phyloP scores from a whole-genome alignment of 1,140 invertebrate genomes.

The Lanistes nyassanus region DNA sequence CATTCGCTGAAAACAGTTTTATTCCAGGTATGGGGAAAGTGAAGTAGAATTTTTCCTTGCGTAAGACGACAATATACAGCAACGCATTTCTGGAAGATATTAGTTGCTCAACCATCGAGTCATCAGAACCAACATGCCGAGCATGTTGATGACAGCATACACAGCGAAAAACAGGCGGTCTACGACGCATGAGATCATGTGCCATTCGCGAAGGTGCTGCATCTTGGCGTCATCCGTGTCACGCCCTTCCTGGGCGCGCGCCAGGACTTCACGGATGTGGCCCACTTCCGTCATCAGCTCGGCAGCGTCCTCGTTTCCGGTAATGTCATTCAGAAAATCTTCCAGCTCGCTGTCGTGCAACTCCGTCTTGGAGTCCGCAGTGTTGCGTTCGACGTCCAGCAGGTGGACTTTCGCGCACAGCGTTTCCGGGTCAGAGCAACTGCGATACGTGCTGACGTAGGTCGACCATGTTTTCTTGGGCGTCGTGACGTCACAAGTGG shows the following conservation, averaged over 20 bases:
- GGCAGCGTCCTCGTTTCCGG: conserved; percentile 2
- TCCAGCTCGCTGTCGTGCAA: conserved; percentile 16
- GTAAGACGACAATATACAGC: no score
- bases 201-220: conserved; percentile 51
- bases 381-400: conserved; percentile 22
- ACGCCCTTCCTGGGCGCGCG: conserved; percentile 12
- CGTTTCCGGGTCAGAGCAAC: conserved; percentile 34
- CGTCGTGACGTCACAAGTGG: conserved; percentile 25
- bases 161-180: conserved; percentile 61
- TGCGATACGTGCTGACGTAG: conserved; percentile 30
- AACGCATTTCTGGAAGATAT: no score
- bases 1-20: neutral
- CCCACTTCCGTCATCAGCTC: conserved; percentile 29
- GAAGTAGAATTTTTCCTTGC: no score
- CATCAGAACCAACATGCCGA: conserved; percentile 51
- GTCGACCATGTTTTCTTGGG: conserved; percentile 39
- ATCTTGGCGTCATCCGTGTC: conserved; percentile 26
- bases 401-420: conserved; percentile 29
- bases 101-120: conserved; percentile 18
- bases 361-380: conserved; percentile 19
- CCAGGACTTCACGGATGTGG: conserved; percentile 35
- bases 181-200: conserved; percentile 55
- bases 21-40: neutral
- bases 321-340: conserved; percentile 15
- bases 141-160: conserved; percentile 55